Evolutionary conservation across 2,113 vertebrate genomes (phyloP).

Genomic region (Myrmophylax atrothorax): DNA sequence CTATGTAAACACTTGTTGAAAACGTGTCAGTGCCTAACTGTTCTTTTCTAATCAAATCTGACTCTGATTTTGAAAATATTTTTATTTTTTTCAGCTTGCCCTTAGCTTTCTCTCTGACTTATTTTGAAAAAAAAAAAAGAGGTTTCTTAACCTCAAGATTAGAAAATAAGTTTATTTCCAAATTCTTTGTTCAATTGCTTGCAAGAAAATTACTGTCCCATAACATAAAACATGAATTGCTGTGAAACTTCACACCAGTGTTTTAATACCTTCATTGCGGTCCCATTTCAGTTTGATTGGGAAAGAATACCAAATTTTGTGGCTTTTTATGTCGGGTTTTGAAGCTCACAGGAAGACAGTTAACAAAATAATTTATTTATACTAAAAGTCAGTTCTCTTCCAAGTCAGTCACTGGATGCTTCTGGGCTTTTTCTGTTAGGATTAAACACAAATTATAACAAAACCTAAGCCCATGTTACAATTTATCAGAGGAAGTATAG

Average conservation of each 20-base stretch:
- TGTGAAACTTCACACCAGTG: background rate
- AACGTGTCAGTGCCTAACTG: background rate
- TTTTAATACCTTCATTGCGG: background rate
- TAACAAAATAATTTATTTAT: background rate
- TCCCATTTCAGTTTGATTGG: background rate
- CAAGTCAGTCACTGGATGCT: constrained; percentile 6
- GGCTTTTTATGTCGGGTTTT: background rate
- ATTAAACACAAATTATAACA: constrained; percentile 19
- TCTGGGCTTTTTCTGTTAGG: background rate
- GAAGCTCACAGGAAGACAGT: background rate
- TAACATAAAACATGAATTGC: background rate
- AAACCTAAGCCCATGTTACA: background rate
- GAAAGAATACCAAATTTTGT: background rate
- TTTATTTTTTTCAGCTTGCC: background rate
- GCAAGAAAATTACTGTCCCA: background rate
- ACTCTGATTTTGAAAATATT: background rate
- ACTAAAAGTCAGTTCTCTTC: background rate
- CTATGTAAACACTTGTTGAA: background rate
- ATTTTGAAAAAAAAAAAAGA: background rate
- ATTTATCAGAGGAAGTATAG: background rate
- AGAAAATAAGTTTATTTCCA: background rate
- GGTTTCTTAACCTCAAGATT: background rate
- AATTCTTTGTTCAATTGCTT: background rate
- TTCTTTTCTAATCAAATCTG: background rate
- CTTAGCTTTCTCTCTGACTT: background rate